Evolutionary conservation across 2,113 vertebrate species (phyloP), one percentile per base, ranked within the genome.

Genomic region (Bambusicola thoracicus): DNA sequence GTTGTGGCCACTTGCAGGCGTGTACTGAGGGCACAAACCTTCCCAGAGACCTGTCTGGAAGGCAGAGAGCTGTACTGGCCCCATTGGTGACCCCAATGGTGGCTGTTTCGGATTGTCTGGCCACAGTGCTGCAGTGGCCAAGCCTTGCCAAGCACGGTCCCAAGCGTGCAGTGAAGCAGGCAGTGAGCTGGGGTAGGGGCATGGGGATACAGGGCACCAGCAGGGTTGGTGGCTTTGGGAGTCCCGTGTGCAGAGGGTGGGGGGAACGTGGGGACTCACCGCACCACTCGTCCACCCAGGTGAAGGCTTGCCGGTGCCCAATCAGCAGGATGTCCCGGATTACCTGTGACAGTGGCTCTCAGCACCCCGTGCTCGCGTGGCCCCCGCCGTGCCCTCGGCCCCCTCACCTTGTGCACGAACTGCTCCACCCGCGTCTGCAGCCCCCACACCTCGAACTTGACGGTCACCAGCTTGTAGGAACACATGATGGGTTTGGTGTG

Each of bases 361-460:
- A 89, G 46, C 62, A n/a, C 10, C 43, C n/a, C 19, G 3, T 17
- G 3, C 10, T 25, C 10, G 16, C 9, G 5, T 19, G 11, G 2
- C 6, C 24, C 58, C 38, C 16, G 8, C 18, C 16, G 13, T 58
- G 55, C 12, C 44, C 14, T 20, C 21, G 22, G n/a, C 13, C 21
- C 21, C 20, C 93, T 95, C 92, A 98, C 98, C 97, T 98, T 98
- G 90, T 98, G 98, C 76, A 97, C 97, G 4, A 98, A 98, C 75
- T 98, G 97, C 61, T 98, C 98, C 89, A 98, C 98, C 32, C 97
- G 95, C 0, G 97, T 97, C 96, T 98, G 98, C 82, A 98, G 97
- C 43, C 98, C 98, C 98, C 98, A 98, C 81, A 98, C 98, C 87
- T 98, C 98, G 49, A 98, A 98, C 91, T 98, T 97, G 91, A 98